Evolutionary conservation across 2,888 invertebrate species (phyloP), one percentile per base, ranked within the genome.

Genomic region (Chydorus sphaericus): DNA sequence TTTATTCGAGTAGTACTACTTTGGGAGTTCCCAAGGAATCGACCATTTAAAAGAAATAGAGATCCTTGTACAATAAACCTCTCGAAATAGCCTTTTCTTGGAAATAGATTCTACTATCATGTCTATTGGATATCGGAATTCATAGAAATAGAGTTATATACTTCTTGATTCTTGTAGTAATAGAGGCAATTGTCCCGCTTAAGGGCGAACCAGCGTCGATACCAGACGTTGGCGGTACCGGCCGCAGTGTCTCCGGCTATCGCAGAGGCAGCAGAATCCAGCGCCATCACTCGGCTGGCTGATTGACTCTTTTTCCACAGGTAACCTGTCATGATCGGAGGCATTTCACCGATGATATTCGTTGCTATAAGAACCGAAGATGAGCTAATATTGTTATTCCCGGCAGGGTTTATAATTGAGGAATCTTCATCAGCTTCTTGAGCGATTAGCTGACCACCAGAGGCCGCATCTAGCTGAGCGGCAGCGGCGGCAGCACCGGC

Each of bases 101-200:
- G n/a, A n/a, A n/a, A n/a, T n/a, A n/a, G n/a, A n/a, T n/a, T n/a
- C n/a, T n/a, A n/a, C n/a, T n/a, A n/a, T n/a, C n/a, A n/a, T n/a
- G n/a, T n/a, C n/a, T n/a, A n/a, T n/a, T n/a, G n/a, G n/a, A n/a
- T n/a, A n/a, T n/a, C n/a, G n/a, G n/a, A n/a, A n/a, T n/a, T n/a
- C n/a, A n/a, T n/a, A n/a, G n/a, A n/a, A n/a, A n/a, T 33, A 33
- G 36, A 33, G 36, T 11, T 10, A 73, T 79, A 76, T 71, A 91
- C 91, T 70, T 82, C 77, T 71, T 90, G 88, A 65, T 85, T 85
- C 75, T 92, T 93, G 73, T 92, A 94, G 72, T 87, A 92, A 71
- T 93, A 94, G 60, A 94, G 77, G 73, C 91, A 92, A 73, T 90
- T 88, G 73, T 94, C 92, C 55, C 84, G 80, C 64, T 91, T 85